Evolutionary conservation across 2,888 invertebrate species (phyloP).

Genomic region (Atrina japonica): DNA sequence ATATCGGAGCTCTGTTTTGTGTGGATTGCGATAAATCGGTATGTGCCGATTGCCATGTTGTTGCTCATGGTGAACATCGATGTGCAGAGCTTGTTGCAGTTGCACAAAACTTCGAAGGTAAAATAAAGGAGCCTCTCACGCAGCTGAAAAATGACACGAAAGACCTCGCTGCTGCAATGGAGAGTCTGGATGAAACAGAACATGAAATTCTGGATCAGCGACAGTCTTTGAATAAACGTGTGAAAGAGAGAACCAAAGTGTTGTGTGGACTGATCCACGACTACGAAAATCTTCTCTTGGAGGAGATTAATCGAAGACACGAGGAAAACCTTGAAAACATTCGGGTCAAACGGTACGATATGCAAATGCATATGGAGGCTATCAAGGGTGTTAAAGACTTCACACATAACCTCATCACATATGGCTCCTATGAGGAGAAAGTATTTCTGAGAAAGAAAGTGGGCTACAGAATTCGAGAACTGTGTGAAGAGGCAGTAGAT

Average conservation of each 20-base stretch:
- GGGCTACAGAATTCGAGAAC: conserved; percentile 67
- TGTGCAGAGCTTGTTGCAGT: conserved; percentile 71
- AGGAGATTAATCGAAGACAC: conserved; percentile 65
- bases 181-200: conserved; percentile 57
- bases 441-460: conserved; percentile 71
- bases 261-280: conserved; percentile 66
- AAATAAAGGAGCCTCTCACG: conserved; percentile 64
- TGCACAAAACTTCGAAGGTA: conserved; percentile 70
- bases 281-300: conserved; percentile 66
- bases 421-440: conserved; percentile 74
- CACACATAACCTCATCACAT: conserved; percentile 69
- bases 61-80: conserved; percentile 63
- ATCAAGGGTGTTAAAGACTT: conserved; percentile 69
- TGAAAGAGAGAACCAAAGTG: conserved; percentile 61
- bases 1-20: conserved; percentile 70
- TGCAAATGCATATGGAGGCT: conserved; percentile 65
- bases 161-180: conserved; percentile 54
- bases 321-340: conserved; percentile 60
- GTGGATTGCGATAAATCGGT: conserved; percentile 70
- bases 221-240: conserved; percentile 54
- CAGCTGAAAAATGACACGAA: conserved; percentile 60
- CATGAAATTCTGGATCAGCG: conserved; percentile 54
- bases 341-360: conserved; percentile 52
- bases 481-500: conserved; percentile 66
- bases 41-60: conserved; percentile 68